These are phyloP conservation scores for Speoplatyrhinus poulsoni DNA, from an alignment of 2,113 vertebrate genomes.

Conservation along the genomic window DNA sequence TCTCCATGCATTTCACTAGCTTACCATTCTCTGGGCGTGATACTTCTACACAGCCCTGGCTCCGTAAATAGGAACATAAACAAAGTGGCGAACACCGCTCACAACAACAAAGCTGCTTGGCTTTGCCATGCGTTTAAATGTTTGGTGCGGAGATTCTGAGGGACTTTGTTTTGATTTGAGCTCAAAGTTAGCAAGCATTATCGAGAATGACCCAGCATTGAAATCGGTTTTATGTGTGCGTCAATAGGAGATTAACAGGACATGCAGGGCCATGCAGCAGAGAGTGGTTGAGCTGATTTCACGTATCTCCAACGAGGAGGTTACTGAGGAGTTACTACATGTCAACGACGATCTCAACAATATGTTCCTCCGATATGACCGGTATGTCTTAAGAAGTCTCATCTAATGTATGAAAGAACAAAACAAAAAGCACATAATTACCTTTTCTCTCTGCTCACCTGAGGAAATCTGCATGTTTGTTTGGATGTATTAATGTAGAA, in stretches of 20 bases:
- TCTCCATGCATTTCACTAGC: too few relatives aligned
- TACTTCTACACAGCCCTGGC: too few relatives aligned
- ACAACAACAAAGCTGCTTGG: too few relatives aligned
- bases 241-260: conserved; percentile 90
- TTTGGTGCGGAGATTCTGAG: too few relatives aligned
- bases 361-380: conserved; percentile 94
- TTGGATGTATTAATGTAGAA: too few relatives aligned
- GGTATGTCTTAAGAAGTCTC: conserved; percentile 66
- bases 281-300: conserved; percentile 95
- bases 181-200: too few relatives aligned
- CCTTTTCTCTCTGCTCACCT: background rate
- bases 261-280: conserved; percentile 98
- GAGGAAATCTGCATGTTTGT: background rate
- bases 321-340: conserved; percentile 93
- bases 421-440: background rate
- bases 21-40: too few relatives aligned
- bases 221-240: background rate
- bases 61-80: too few relatives aligned
- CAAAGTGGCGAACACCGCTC: too few relatives aligned
- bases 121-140: too few relatives aligned
- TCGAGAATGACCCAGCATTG: too few relatives aligned
- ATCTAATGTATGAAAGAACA: background rate
- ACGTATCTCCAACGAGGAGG: conserved; percentile 94
- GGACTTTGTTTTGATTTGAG: too few relatives aligned
- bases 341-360: conserved; percentile 98